Conservation (phyloP, 1,140 invertebrate genomes). For the Drosophila equinoxialis region DNA sequence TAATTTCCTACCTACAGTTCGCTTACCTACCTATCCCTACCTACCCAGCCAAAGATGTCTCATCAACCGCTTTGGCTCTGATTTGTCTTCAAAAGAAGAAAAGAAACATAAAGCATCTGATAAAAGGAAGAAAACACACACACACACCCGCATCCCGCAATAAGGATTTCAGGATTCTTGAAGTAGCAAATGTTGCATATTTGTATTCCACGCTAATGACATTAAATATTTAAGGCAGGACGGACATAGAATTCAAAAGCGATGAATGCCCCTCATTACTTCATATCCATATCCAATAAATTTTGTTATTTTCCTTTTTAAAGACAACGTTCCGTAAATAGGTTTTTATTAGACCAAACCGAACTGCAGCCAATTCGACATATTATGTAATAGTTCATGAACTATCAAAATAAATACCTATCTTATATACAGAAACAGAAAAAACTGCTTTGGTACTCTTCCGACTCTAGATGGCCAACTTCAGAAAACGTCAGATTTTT, state of each 20-base stretch:
- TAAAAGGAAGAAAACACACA: constrained; percentile 21
- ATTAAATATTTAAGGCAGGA: constrained; percentile 22
- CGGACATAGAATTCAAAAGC: constrained; percentile 11
- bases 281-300: no score
- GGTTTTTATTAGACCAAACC: no score
- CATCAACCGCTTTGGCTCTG: constrained; percentile 45
- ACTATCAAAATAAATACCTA: no score
- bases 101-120: constrained; percentile 18
- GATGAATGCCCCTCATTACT: not conserved
- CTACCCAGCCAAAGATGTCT: constrained; percentile 31
- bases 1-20: constrained; percentile 72
- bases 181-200: constrained; percentile 59
- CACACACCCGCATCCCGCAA: constrained; percentile 61
- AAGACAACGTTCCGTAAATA: no score
- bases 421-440: no score
- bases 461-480: no score
- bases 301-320: no score
- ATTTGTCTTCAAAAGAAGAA: constrained; percentile 34
- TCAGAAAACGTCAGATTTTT: no score
- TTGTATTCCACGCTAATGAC: constrained; percentile 68
- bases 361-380: no score
- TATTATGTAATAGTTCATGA: no score
- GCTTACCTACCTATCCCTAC: constrained; percentile 46
- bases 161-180: constrained; percentile 7
- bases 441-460: no score